phyloP scores from a whole-genome alignment of 2,888 invertebrate genomes.

The Platycheirus albimanus region DNA sequence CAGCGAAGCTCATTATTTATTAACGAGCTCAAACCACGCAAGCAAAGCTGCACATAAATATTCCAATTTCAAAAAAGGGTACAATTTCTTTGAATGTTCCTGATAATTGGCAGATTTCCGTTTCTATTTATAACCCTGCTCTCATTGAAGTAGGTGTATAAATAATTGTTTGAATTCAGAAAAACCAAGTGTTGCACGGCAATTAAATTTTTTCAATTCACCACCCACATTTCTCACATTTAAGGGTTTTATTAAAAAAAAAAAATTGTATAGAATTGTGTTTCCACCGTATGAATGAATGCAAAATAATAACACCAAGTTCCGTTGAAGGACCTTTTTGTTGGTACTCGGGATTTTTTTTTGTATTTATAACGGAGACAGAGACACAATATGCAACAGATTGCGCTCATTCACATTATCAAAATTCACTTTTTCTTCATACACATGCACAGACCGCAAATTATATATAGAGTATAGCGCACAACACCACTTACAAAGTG shows the following conservation, averaged over 20 bases:
- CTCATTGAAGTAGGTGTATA: background rate
- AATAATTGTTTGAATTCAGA: background rate
- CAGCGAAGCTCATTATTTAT: constrained; percentile 33
- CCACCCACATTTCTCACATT: background rate
- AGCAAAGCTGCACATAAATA: constrained; percentile 37
- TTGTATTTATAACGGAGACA: background rate
- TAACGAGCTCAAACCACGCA: constrained; percentile 35
- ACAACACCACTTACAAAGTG: too few relatives aligned
- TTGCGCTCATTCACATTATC: constrained; percentile 60
- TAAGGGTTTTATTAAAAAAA: constrained; percentile 2
- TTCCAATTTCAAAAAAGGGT: constrained; percentile 36
- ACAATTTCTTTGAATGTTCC: constrained; percentile 28
- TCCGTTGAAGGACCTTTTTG: constrained; percentile 15
- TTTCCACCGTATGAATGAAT: background rate
- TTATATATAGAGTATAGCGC: background rate
- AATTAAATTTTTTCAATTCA: constrained; percentile 9
- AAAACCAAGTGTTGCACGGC: constrained; percentile 39
- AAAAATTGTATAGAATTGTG: constrained; percentile 3
- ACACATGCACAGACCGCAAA: constrained; percentile 22
- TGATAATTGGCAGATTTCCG: constrained; percentile 36
- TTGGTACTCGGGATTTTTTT: background rate
- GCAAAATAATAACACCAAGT: constrained; percentile 40
- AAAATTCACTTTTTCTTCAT: constrained; percentile 36
- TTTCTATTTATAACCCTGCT: constrained; percentile 9
- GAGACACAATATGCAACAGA: constrained; percentile 65